Base-by-base conservation (phyloP, 2,113 vertebrate genomes). In the Entosphenus tridentatus region DNA sequence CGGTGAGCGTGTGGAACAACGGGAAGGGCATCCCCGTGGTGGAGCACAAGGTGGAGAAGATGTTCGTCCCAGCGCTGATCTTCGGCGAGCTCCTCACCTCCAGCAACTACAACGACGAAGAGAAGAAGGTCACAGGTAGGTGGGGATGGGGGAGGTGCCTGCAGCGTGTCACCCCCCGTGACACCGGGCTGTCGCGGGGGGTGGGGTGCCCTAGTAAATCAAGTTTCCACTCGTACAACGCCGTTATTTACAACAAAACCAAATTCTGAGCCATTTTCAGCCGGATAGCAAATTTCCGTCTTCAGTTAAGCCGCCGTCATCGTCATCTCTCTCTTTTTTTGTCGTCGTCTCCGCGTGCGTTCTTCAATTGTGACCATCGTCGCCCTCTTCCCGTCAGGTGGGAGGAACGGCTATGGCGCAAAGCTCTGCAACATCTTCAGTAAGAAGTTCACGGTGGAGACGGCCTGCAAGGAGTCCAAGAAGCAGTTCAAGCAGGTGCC, bases 341-440 rank as follows among this genome's bases (percentile, higher is more conserved):
- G 4, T 57, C 39, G 39, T 39, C 39, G 39, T 7, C 69, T 69
- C 39, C 39, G 3, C 39, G 4, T 39, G 39, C 6, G 39, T 39
- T 39, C 39, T 39, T 39, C 39, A 39, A 39, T 39, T 39, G 5
- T 39, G 39, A 39, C 39, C 39, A 39, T 39, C 39, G 39, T 39
- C 39, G 39, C 39, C 6, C 39, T 39, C 39, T 39, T 39, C 39
- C 39, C 6, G 39, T 56, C 70, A 98, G 93, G 93, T 80, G 93
- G 93, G 14, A 83, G 91, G 75, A 98, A 98, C 77, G 93, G 93
- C 73, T 98, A 95, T n/a, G 93, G 93, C 75, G 93, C 93, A 59
- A 97, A 98, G 78, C 78, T 98, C 57, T 98, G 93, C 80, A 98
- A 98, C 70, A 98, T 98, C 77, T 98, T 98, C 73, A 97, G 93